Percentiles rank a stretch among this genome's conserved stretches.
Evolutionary conservation across 2,113 vertebrate genomes (phyloP).

Genomic region (Numida meleagris): DNA sequence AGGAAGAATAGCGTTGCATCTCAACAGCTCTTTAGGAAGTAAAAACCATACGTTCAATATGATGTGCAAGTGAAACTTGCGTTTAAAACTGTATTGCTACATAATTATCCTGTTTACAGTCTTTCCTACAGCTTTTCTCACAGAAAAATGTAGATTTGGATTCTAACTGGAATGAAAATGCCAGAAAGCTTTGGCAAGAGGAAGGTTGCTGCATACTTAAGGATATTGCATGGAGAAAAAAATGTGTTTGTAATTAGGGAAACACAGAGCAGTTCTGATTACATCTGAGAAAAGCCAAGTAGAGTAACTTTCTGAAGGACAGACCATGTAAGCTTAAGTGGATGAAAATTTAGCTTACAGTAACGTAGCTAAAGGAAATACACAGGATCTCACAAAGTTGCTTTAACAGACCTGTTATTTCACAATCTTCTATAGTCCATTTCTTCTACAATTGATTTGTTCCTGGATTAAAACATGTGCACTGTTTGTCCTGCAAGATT

Average conservation of each 20-base stretch:
- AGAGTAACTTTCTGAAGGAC: constrained; percentile 72
- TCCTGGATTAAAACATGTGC: constrained; percentile 13
- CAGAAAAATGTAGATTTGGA: constrained; percentile 79
- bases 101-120: constrained; percentile 79
- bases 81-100: constrained; percentile 57
- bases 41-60: constrained; percentile 50
- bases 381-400: background rate
- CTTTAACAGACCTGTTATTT: background rate
- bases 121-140: constrained; percentile 75
- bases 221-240: constrained; percentile 68
- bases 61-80: constrained; percentile 47
- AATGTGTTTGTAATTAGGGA: constrained; percentile 82
- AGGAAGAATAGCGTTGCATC: constrained; percentile 42
- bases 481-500: background rate
- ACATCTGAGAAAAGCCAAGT: constrained; percentile 66
- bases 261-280: constrained; percentile 73
- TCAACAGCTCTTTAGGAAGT: constrained; percentile 41
- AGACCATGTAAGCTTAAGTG: constrained; percentile 50
- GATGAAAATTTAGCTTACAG: constrained; percentile 53
- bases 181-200: constrained; percentile 78
- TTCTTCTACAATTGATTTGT: background rate
- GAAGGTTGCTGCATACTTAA: constrained; percentile 65
- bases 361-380: constrained; percentile 45
- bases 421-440: background rate
- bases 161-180: constrained; percentile 68